Base-by-base conservation (phyloP, 2,797 vertebrate genomes). In the Muscicapa striata region DNA sequence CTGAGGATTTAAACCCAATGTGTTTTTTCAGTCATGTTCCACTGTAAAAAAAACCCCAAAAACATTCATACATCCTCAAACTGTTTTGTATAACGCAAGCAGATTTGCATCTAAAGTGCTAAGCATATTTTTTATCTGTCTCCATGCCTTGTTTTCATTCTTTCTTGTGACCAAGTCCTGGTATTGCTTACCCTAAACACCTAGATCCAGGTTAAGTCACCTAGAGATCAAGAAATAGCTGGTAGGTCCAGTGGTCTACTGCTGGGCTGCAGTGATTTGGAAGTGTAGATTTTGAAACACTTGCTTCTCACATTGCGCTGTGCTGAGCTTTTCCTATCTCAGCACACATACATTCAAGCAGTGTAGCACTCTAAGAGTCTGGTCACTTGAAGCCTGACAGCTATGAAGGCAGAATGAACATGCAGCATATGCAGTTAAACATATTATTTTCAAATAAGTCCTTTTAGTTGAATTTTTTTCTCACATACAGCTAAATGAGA, bases 401-500 rank as follows among this genome's bases (percentile, higher is more conserved):
- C 51, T 55, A 78, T 67, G 48, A 90, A 91, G 70, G 55, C 55
- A 79, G 43, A 89, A 94, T 83, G n/a, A 29, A 87, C 62, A 58
- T 17, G 29, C 41, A 92, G 48, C 15, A 18, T 29, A 29, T 9
- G 41, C 43, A 70, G 43, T 41, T 77, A 79, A 76, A 68, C 2
- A 20, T 24, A 30, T 26, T 66, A 2, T 90, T 97, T 95, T 41
- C 81, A 88, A 72, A 10, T 57, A 86, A 85, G 41, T 74, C 10
- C 36, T 75, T 89, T 80, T 23, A 29, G 32, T 15, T 49, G 34
- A 55, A 48, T 15, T 68, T 49, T 49, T 63, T 63, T 36, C 84
- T 95, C 61, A 36, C 19, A 43, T 63, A 68, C 69, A 73, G n/a
- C 34, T 89, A 70, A 92, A 64, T 85, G 54, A 59, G 83, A 91